Percentiles rank a stretch among this genome's conserved stretches.
These are phyloP conservation scores for Cricetomys ansorgei DNA, from an alignment of 2,113 vertebrate species.

Conservation along the genomic window DNA sequence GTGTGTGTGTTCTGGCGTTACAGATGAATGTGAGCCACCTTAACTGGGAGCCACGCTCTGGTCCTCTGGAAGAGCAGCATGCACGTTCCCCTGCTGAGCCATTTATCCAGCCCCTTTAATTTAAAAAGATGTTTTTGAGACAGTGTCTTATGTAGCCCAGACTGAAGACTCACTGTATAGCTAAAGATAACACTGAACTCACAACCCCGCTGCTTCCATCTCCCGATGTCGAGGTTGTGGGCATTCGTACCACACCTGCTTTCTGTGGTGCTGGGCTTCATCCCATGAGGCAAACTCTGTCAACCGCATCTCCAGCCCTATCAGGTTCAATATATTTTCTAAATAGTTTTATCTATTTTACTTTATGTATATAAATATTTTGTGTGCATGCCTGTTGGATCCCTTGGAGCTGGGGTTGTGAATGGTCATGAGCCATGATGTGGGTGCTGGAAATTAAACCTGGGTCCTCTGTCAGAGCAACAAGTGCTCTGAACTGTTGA, in stretches of 20 bases:
- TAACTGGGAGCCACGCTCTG: no score
- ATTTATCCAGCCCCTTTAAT: not conserved
- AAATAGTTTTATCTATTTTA: not conserved
- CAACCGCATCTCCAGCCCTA: not conserved
- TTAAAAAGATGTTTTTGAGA: not conserved
- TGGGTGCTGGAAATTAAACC: not conserved
- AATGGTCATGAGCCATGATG: not conserved
- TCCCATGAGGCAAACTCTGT: not conserved
- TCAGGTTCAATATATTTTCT: not conserved
- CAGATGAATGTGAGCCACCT: no score
- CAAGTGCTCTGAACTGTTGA: not conserved
- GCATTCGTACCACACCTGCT: not conserved
- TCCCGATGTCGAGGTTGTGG: no score
- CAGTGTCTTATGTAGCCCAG: not conserved
- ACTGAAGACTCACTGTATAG: not conserved
- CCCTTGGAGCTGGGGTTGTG: not conserved
- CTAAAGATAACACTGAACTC: not conserved
- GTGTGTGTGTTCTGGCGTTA: not conserved
- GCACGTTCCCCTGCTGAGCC: not conserved
- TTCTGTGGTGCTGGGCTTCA: not conserved
- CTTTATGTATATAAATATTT: not conserved
- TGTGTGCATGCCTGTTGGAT: not conserved
- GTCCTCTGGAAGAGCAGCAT: not conserved
- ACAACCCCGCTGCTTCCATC: not conserved
- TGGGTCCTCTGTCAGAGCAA: not conserved